A percentile compares a stretch with the other conserved stretches of the same genome.
phyloP scores from a whole-genome alignment of 2,888 invertebrate genomes.

The Torymus auratus region DNA sequence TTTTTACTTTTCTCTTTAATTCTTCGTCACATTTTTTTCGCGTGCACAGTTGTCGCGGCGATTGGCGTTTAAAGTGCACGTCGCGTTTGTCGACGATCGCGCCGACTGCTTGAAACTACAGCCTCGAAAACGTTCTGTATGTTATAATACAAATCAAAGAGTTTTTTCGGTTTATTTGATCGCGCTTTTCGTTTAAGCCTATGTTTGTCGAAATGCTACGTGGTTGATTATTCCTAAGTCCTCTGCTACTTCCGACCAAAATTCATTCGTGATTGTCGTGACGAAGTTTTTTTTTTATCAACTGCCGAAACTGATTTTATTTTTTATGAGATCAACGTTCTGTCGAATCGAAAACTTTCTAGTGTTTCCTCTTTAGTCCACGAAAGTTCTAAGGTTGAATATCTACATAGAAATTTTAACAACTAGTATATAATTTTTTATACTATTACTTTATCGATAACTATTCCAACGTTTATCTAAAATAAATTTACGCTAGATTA shows the following conservation, averaged over 20 bases:
- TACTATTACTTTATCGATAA: conserved; percentile 15
- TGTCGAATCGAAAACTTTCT: conserved; percentile 33
- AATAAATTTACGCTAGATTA: conserved; percentile 35
- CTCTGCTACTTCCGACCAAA: conserved; percentile 50
- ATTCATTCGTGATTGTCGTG: conserved; percentile 58
- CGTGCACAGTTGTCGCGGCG: neutral
- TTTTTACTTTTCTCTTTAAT: conserved; percentile 21
- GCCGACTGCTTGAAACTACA: conserved; percentile 47
- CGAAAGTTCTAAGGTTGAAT: conserved; percentile 30
- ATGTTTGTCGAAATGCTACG: conserved; percentile 27
- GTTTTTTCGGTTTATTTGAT: conserved; percentile 1
- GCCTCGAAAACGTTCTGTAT: neutral
- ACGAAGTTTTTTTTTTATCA: conserved; percentile 44
- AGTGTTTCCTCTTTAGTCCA: conserved; percentile 1
- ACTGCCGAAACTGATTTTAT: conserved; percentile 9
- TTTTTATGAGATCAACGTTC: conserved; percentile 29
- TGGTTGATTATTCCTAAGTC: conserved; percentile 33
- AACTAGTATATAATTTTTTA: conserved; percentile 15
- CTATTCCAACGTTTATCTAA: conserved; percentile 29
- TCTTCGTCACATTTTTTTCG: conserved; percentile 29
- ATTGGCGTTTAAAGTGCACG: conserved; percentile 1
- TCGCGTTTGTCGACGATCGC: conserved; percentile 25
- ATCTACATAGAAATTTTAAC: conserved; percentile 36
- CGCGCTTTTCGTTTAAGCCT: conserved; percentile 18
- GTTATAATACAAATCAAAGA: neutral